Evolutionary conservation across 2,113 vertebrate genomes (phyloP), one percentile per base, ranked within the genome.

Genomic region (Ovis aries): DNA sequence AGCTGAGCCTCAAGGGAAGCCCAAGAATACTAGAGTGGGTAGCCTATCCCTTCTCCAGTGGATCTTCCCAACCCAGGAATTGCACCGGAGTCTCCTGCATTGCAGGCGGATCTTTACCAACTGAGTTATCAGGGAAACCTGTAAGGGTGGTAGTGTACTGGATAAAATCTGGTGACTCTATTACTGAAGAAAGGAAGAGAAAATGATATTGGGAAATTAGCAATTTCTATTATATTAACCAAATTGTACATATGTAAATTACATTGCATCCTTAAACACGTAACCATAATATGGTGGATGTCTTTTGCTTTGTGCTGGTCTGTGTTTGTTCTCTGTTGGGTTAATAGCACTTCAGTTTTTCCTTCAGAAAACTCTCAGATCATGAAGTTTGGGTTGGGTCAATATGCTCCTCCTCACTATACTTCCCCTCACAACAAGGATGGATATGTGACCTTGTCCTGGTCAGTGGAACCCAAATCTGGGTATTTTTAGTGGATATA

Each of bases 301-400:
- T 27, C 27, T 94, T 91, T 94, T 93, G 16, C 52, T 81, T 94
- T 97, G 27, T 87, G 94, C n/a, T 97, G 21, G 19, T 23, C 16
- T 88, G 14, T 93, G 16, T 53, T 8, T 15, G 21, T 90, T 96
- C 48, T 94, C 31, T 88, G 19, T 87, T 95, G n/a, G 59, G 8
- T 33, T 86, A 67, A 88, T 45, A 95, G 33, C 14, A 82, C 33
- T 88, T 97, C 8, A 85, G 1, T 95, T 95, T 74, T 97, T 96
- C 55, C 43, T 81, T 90, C 91, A n/a, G n/a, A 88, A 94, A 93
- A 86, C 50, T 92, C 57, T 96, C n/a, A 97, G 43, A 81, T n/a
- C 45, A 55, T 48, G 62, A 87, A 59, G 29, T 94, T 84, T 71
- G 25, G 48, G 15, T 96, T 36, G 81, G 48, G 13, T 50, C 50